A percentile compares a stretch with the other conserved stretches of the same genome.
phyloP scores from a whole-genome alignment of 2,888 invertebrate species.

The Acrobeloides nanus region DNA sequence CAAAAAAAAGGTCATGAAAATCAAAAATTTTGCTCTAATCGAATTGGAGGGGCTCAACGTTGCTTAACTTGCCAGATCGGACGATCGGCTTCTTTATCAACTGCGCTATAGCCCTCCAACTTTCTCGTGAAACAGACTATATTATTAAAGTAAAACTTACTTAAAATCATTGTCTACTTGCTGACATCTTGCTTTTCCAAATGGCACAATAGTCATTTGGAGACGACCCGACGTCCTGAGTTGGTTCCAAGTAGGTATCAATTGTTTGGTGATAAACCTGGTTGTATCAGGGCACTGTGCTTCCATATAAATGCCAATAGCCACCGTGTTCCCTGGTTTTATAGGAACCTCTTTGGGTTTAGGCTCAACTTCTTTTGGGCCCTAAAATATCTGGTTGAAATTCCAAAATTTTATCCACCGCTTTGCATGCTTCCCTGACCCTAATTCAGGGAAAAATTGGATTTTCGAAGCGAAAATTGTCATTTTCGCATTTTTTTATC shows the following conservation, averaged over 20 bases:
- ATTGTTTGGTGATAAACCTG: constrained; percentile 39
- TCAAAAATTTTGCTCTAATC: too few relatives aligned
- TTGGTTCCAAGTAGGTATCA: constrained; percentile 36
- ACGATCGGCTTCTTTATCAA: too few relatives aligned
- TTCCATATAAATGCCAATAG: constrained; percentile 50
- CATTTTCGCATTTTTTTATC: too few relatives aligned
- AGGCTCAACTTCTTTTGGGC: neutral
- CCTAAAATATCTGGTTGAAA: constrained; percentile 10
- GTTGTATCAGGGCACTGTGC: constrained; percentile 53
- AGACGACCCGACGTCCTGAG: constrained; percentile 35
- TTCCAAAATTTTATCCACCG: too few relatives aligned
- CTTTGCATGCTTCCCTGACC: too few relatives aligned
- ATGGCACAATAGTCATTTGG: constrained; percentile 42
- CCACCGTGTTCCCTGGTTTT: constrained; percentile 29
- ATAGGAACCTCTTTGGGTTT: constrained; percentile 7
- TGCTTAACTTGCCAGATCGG: too few relatives aligned
- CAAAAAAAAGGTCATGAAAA: too few relatives aligned
- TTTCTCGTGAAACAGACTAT: neutral
- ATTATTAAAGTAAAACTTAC: constrained; percentile 9
- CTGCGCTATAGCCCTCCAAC: too few relatives aligned
- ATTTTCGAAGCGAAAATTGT: too few relatives aligned
- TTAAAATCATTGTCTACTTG: constrained; percentile 28
- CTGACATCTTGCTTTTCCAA: constrained; percentile 49
- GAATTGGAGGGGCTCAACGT: too few relatives aligned
- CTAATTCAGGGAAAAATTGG: too few relatives aligned